These are phyloP conservation scores for Xylocampa areola DNA, from an alignment of 2,888 invertebrate genomes.

Conservation along the genomic window DNA sequence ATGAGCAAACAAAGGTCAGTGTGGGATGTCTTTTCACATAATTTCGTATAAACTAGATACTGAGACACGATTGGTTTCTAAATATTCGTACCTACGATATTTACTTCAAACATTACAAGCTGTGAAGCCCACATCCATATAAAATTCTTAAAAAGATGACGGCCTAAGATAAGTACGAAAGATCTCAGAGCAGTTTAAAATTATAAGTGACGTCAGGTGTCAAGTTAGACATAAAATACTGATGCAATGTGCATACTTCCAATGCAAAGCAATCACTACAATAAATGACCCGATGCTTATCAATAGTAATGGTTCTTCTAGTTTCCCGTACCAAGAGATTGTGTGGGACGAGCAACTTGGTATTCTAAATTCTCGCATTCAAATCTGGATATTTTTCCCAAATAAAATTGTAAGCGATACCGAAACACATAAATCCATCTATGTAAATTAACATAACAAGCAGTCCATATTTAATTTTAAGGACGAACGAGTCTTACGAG, in stretches of 20 bases:
- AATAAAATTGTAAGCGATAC: conserved; percentile 27
- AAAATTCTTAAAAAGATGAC: conserved; percentile 34
- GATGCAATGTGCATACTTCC: conserved; percentile 29
- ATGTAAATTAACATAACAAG: conserved; percentile 52
- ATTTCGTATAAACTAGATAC: too few relatives aligned
- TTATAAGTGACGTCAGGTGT: conserved; percentile 41
- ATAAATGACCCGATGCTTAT: conserved; percentile 49
- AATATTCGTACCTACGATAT: too few relatives aligned
- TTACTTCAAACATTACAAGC: too few relatives aligned
- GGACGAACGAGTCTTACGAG: conserved; percentile 51
- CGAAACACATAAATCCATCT: conserved; percentile 30
- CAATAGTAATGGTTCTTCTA: conserved; percentile 37
- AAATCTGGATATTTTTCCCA: conserved; percentile 29
- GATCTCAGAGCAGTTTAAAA: conserved; percentile 31
- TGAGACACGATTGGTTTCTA: too few relatives aligned
- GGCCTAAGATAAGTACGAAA: conserved; percentile 31
- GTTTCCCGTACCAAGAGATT: conserved; percentile 23
- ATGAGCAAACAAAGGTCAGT: too few relatives aligned
- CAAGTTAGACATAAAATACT: conserved; percentile 35
- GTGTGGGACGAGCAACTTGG: conserved; percentile 38
- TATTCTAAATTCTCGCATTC: conserved; percentile 44
- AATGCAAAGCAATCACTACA: conserved; percentile 25
- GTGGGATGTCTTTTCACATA: too few relatives aligned
- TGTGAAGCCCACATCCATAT: conserved; percentile 1
- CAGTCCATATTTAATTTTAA: conserved; percentile 45